Base-by-base conservation (phyloP, 2,113 vertebrate species). In the Notothenia rossii region DNA sequence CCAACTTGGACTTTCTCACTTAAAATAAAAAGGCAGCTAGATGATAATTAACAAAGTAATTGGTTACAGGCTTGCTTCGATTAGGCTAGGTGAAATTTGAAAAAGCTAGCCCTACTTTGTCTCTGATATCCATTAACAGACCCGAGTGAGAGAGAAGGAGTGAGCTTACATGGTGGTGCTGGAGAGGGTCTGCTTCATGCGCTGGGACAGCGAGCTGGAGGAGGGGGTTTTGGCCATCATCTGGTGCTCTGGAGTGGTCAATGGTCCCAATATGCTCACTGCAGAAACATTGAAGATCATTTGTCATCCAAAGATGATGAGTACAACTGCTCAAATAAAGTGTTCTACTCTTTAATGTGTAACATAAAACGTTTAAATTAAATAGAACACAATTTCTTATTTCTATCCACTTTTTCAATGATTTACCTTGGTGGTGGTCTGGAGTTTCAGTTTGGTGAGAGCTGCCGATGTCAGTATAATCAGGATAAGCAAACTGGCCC, bases 161-260 rank as follows among this genome's bases (percentile, higher is more conserved):
- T 29, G 43, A 36, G 17, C 96, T 94, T 90, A 98, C 98, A 93
- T 94, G 62, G 96, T 96, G 22, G 96, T 97, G 84, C 84, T 96
- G 92, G 94, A 94, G 81, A 99, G 92, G 58, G 97, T 98, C 48
- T 96, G 96, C 46, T 90, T 95, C 77, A 99, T 94, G 75, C 94
- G 95, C 89, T 98, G 96, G 1, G 97, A 97, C 84, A 99, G 89
- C 0, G 98, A 99, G 84, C 96, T 96, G 25, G 97, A 97, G 0
- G 96, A 97, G 0, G 97, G 96, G 0, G 96, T 98, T 93, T 98
- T 99, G 67, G 85, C 81, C 90, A 98, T 92, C 89, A 78, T 78
- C 73, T 98, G 96, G 53, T 96, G 96, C 50, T 99, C 97, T 0
- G 98, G 98, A 55, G 98, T 98, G 3, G 97, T 98, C 82, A 98